Evolutionary conservation across 2,888 invertebrate genomes (phyloP).

Genomic region (Leptinotarsa juncta): DNA sequence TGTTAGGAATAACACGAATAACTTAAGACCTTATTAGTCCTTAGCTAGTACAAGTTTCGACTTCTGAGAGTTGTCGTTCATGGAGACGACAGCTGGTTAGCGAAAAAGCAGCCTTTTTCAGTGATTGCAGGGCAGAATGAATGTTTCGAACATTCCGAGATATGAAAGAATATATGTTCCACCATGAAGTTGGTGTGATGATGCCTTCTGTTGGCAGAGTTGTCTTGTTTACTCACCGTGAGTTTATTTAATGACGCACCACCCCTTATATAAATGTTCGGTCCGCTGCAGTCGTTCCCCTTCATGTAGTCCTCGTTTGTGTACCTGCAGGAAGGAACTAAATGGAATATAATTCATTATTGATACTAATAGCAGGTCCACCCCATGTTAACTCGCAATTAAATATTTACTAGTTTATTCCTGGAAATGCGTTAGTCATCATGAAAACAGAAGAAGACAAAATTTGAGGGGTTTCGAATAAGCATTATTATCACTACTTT

Average conservation of each 20-base stretch:
- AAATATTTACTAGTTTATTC: slow-evolving; percentile 46
- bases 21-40: no score
- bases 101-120: no score
- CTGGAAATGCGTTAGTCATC: slow-evolving; percentile 30
- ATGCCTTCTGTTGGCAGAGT: not conserved
- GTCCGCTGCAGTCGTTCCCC: slow-evolving; percentile 28
- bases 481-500: no score
- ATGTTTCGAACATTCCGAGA: not conserved
- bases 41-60: no score
- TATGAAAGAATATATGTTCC: not conserved
- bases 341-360: slow-evolving; percentile 56
- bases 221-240: slow-evolving; percentile 27
- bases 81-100: no score
- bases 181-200: not conserved
- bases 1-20: no score
- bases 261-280: slow-evolving; percentile 34
- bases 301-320: slow-evolving; percentile 32
- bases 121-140: not conserved
- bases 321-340: slow-evolving; percentile 53
- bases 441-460: not conserved
- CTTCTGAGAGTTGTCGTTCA: no score
- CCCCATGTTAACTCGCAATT: slow-evolving; percentile 40
- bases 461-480: not conserved
- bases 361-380: slow-evolving; percentile 47
- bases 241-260: slow-evolving; percentile 54